phyloP scores from a whole-genome alignment of 1,140 invertebrate genomes.

The Drosophila ironensis region DNA sequence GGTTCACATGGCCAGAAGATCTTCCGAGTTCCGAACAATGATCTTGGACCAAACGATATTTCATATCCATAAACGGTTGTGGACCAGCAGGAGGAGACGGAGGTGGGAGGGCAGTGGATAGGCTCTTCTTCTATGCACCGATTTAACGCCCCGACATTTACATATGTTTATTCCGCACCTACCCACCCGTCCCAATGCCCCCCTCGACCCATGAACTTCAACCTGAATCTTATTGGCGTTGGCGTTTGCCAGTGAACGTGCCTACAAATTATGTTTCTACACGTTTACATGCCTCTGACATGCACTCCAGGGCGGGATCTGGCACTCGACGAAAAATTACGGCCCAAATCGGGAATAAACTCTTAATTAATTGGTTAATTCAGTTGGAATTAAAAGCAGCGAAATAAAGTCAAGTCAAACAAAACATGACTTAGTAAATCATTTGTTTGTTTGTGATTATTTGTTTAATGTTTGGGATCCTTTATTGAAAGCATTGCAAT shows the following conservation, averaged over 20 bases:
- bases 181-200: neutral
- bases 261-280: slow-evolving; percentile 79
- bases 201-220: slow-evolving; percentile 28
- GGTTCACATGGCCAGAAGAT: slow-evolving; percentile 36
- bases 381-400: too few relatives aligned
- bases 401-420: too few relatives aligned
- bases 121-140: slow-evolving; percentile 63
- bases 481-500: too few relatives aligned
- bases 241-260: slow-evolving; percentile 71
- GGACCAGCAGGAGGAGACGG: slow-evolving; percentile 26
- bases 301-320: slow-evolving; percentile 59
- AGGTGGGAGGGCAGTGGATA: neutral
- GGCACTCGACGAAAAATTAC: slow-evolving; percentile 1
- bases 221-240: slow-evolving; percentile 64
- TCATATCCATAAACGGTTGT: slow-evolving; percentile 66
- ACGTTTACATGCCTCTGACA: slow-evolving; percentile 79
- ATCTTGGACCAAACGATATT: slow-evolving; percentile 66
- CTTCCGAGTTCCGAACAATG: slow-evolving; percentile 66
- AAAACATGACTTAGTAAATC: too few relatives aligned
- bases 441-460: too few relatives aligned
- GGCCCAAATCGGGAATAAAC: neutral
- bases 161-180: slow-evolving; percentile 55
- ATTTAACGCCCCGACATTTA: slow-evolving; percentile 80
- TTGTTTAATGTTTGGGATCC: too few relatives aligned
- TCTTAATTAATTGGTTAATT: neutral